phyloP scores from a whole-genome alignment of 2,797 vertebrate genomes.

The Prunella strophiata region DNA sequence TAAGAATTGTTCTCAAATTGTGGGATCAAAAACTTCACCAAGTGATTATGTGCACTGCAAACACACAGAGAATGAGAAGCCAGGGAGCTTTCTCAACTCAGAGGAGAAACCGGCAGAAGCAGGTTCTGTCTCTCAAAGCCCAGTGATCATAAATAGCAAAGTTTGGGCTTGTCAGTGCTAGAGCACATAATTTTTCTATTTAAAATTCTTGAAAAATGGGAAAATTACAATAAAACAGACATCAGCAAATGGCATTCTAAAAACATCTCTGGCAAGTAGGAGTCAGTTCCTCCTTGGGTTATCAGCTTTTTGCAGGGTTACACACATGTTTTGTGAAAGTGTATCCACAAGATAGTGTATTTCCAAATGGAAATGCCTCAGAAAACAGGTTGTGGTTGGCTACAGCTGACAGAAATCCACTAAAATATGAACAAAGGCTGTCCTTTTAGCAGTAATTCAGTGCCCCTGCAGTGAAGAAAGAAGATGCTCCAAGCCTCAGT shows the following conservation, averaged over 20 bases:
- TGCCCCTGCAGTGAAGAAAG: background rate
- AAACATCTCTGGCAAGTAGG: background rate
- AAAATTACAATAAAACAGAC: background rate
- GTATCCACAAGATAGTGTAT: background rate
- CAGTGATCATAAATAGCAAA: background rate
- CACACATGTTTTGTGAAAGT: background rate
- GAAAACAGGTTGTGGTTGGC: background rate
- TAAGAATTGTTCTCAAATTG: background rate
- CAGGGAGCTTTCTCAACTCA: background rate
- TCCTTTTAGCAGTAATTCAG: background rate
- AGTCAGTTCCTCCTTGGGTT: background rate
- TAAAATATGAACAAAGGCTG: background rate
- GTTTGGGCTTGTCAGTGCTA: background rate
- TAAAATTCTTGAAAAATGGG: background rate
- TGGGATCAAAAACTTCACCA: background rate
- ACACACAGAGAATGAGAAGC: background rate
- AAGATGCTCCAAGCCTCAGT: conserved; percentile 19
- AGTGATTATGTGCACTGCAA: background rate
- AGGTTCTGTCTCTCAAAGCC: background rate
- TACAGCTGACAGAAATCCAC: background rate
- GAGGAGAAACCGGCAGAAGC: background rate
- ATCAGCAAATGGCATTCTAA: background rate
- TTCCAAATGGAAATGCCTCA: background rate
- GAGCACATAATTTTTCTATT: background rate
- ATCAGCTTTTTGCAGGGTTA: background rate